Percentiles rank a stretch among this genome's conserved stretches.
Conservation (phyloP, 2,797 vertebrate species). For the Xerus rutilus region DNA sequence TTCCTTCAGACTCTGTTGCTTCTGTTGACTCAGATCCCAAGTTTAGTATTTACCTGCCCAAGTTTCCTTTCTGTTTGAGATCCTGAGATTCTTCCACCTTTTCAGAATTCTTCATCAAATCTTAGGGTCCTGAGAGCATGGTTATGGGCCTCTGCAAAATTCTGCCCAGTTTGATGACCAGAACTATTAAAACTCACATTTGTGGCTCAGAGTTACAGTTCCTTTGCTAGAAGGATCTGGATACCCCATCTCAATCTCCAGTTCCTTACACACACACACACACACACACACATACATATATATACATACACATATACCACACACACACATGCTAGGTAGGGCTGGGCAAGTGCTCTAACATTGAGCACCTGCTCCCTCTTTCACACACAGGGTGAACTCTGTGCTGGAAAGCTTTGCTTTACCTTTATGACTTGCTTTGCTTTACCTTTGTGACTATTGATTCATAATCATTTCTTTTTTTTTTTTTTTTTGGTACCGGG, state of each 20-base stretch:
- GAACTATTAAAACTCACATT: not conserved
- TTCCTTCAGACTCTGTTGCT: not conserved
- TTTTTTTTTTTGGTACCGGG: too few species aligned
- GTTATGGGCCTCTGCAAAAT: conserved; percentile 2
- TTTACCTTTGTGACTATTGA: not conserved
- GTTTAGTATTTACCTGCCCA: not conserved
- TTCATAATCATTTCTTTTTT: conserved; percentile 19
- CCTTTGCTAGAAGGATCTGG: not conserved
- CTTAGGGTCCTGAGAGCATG: not conserved
- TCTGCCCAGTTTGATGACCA: conserved; percentile 17
- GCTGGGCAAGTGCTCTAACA: too few species aligned
- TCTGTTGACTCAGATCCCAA: not conserved
- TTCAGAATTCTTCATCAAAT: conserved; percentile 35
- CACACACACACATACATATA: too few species aligned
- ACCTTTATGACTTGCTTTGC: not conserved
- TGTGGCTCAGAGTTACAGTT: not conserved
- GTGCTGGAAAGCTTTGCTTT: not conserved
- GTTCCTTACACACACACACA: too few species aligned
- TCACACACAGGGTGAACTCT: not conserved
- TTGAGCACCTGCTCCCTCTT: not conserved
- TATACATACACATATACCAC: too few species aligned
- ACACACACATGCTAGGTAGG: too few species aligned
- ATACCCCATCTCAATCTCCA: not conserved
- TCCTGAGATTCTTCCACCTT: not conserved
- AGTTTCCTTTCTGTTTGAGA: not conserved